Evolutionary conservation across 2,888 invertebrate genomes (phyloP).

Genomic region (Actias luna): DNA sequence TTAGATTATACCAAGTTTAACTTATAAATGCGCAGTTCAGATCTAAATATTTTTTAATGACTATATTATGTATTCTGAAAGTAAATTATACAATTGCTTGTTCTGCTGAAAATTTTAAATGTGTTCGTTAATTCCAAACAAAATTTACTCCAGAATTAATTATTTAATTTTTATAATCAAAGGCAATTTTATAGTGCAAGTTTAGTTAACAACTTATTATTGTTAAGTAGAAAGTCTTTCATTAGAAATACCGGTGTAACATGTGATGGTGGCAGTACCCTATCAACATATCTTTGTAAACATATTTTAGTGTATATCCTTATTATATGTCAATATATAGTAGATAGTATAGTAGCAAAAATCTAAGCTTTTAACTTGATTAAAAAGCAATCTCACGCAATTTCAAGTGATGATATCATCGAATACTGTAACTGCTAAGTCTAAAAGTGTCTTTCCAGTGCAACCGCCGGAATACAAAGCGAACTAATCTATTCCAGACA

Average conservation of each 20-base stretch:
- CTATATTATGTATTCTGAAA: not conserved
- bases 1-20: no score
- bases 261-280: no score
- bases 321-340: no score
- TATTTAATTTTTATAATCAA: not conserved
- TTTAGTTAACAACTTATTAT: not conserved
- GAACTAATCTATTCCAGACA: not conserved
- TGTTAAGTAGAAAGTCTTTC: not conserved
- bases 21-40: not conserved
- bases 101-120: not conserved
- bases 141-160: not conserved
- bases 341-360: no score
- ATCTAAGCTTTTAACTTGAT: no score
- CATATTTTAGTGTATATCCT: no score
- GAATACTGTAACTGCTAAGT: not conserved
- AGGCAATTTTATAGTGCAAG: not conserved
- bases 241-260: no score
- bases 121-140: not conserved
- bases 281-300: no score
- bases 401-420: no score
- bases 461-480: not conserved
- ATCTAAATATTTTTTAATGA: not conserved
- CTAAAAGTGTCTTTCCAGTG: not conserved
- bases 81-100: not conserved
- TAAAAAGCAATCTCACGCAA: no score